phyloP scores from a whole-genome alignment of 2,797 vertebrate species.

The Craterocephalus amniculus region DNA sequence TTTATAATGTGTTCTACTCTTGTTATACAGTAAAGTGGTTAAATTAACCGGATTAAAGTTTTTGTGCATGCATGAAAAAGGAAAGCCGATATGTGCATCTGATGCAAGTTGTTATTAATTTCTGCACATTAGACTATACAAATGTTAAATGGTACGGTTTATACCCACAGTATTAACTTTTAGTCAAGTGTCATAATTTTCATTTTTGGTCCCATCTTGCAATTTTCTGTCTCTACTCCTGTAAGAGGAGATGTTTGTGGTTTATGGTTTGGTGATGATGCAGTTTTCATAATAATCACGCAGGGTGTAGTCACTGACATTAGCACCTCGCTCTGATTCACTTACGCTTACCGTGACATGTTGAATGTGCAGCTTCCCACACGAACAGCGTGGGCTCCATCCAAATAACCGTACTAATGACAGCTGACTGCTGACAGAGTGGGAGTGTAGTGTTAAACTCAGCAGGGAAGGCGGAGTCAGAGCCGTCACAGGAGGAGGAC shows the following conservation, averaged over 20 bases:
- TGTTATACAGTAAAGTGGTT: neutral
- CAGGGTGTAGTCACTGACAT: neutral
- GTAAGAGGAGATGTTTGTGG: neutral
- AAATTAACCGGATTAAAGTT: neutral
- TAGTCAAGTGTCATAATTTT: neutral
- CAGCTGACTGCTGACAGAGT: constrained; percentile 41
- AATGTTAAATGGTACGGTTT: constrained; percentile 8
- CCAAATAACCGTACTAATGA: constrained; percentile 35
- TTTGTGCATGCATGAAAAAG: neutral
- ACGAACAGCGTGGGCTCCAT: constrained; percentile 34
- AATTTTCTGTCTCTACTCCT: neutral
- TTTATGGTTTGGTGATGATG: constrained; percentile 17
- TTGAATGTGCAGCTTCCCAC: constrained; percentile 39
- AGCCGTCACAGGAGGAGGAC: constrained; percentile 24
- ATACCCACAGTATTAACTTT: neutral
- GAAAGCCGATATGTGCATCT: constrained; percentile 5
- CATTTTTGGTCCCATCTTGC: neutral
- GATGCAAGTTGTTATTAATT: constrained; percentile 1
- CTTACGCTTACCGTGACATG: constrained; percentile 12
- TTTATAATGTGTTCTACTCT: neutral
- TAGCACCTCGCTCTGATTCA: constrained; percentile 29
- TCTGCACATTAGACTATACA: constrained; percentile 14
- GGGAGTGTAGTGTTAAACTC: constrained; percentile 46
- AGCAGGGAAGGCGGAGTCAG: constrained; percentile 43
- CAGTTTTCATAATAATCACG: constrained; percentile 17